Conservation (phyloP, 2,888 invertebrate species). For the Spodoptera littoralis region DNA sequence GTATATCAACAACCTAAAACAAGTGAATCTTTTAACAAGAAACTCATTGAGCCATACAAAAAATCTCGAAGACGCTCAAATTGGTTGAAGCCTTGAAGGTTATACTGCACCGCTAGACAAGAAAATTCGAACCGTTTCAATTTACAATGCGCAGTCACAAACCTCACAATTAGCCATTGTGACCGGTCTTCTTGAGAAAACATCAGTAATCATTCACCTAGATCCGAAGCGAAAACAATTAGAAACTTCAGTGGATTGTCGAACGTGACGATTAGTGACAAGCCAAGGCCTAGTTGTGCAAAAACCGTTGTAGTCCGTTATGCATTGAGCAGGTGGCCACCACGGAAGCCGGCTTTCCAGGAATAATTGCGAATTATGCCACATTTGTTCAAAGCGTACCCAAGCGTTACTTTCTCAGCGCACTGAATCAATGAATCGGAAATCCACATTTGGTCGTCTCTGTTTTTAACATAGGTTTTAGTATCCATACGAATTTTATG, state of each 20-base stretch:
- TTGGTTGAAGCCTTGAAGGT: neutral
- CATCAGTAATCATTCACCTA: slow-evolving; percentile 56
- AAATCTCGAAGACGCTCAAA: too few relatives aligned
- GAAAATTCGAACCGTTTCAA: neutral
- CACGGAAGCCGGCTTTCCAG: slow-evolving; percentile 71
- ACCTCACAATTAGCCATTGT: slow-evolving; percentile 28
- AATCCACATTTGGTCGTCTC: slow-evolving; percentile 57
- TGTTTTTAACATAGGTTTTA: slow-evolving; percentile 1
- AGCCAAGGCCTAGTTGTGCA: slow-evolving; percentile 78
- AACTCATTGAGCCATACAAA: too few relatives aligned
- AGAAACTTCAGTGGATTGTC: slow-evolving; percentile 68
- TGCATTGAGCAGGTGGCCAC: slow-evolving; percentile 66
- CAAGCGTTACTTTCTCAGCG: slow-evolving; percentile 77
- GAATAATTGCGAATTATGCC: slow-evolving; percentile 76
- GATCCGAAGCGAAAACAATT: slow-evolving; percentile 62
- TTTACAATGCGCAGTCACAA: slow-evolving; percentile 9
- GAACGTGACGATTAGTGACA: slow-evolving; percentile 70
- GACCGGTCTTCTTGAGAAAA: slow-evolving; percentile 43
- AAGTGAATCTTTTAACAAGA: too few relatives aligned
- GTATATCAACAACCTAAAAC: too few relatives aligned
- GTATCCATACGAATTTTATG: neutral
- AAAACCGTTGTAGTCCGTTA: slow-evolving; percentile 82
- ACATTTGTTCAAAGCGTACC: slow-evolving; percentile 74
- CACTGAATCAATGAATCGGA: slow-evolving; percentile 72
- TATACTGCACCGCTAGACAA: neutral